Conservation (phyloP, 2,888 invertebrate species). For the Adineta ricciae region DNA sequence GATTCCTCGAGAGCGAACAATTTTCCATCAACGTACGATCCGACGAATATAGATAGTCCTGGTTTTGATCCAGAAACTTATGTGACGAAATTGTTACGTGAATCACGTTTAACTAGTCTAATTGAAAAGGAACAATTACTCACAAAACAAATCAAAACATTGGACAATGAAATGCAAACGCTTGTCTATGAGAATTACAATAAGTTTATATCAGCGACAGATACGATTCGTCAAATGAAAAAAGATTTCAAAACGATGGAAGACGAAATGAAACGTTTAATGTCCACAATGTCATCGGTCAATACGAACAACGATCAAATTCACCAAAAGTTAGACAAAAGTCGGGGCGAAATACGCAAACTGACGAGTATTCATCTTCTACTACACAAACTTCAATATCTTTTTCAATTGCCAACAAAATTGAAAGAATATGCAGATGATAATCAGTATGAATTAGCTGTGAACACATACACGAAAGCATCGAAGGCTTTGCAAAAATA, state of each 20-base stretch:
- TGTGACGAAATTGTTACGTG: conserved; percentile 1
- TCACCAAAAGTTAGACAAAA: conserved; percentile 63
- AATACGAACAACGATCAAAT: conserved; percentile 73
- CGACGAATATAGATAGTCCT: not conserved
- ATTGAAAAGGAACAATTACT: conserved; percentile 7
- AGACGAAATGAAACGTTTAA: conserved; percentile 84
- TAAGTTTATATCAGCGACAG: conserved; percentile 97
- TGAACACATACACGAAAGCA: conserved; percentile 27
- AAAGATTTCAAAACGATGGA: conserved; percentile 96
- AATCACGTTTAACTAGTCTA: not conserved
- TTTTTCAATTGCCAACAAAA: conserved; percentile 81
- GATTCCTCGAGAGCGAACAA: not conserved
- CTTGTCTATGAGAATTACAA: conserved; percentile 99
- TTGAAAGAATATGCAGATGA: conserved; percentile 68
- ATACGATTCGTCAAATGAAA: conserved; percentile 83
- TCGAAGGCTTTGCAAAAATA: conserved; percentile 52
- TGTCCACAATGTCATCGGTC: conserved; percentile 81
- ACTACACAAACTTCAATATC: conserved; percentile 78
- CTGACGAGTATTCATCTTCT: conserved; percentile 77
- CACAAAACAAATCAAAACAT: conserved; percentile 36
- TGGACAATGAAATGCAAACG: conserved; percentile 97
- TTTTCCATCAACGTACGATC: not conserved
- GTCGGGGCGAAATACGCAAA: conserved; percentile 75
- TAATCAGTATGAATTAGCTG: conserved; percentile 26
- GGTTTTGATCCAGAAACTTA: not conserved